Evolutionary conservation across 2,113 vertebrate genomes (phyloP).

Genomic region (Prionailurus viverrinus): DNA sequence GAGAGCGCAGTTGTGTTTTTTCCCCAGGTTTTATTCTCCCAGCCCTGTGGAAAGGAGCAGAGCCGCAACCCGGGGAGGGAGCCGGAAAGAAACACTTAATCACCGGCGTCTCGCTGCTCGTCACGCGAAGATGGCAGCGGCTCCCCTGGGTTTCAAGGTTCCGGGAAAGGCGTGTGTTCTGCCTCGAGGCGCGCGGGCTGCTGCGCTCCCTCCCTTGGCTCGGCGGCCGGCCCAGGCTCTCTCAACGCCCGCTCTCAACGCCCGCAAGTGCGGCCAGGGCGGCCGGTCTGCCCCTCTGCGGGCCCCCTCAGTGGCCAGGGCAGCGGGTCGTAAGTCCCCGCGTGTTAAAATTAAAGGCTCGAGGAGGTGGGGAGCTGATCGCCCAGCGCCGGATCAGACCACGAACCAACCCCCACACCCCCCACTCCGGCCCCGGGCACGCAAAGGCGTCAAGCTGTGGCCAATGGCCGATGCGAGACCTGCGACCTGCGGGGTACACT

Average conservation of each 20-base stretch:
- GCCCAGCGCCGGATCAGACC: neutral
- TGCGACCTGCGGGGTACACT: neutral
- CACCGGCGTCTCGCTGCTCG: constrained; percentile 79
- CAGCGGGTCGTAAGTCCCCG: neutral
- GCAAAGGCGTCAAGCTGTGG: neutral
- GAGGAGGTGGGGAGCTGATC: neutral
- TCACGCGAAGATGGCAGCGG: constrained; percentile 81
- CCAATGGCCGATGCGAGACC: neutral
- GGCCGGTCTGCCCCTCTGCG: neutral
- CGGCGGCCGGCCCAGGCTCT: neutral
- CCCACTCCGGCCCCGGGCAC: neutral
- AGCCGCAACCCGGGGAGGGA: constrained; percentile 69
- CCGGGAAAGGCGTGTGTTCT: constrained; percentile 81
- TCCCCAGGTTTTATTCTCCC: constrained; percentile 43
- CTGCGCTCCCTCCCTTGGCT: constrained; percentile 56
- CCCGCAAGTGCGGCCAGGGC: neutral
- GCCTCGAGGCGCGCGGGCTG: constrained; percentile 65
- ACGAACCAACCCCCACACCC: neutral
- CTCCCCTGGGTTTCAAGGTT: constrained; percentile 82
- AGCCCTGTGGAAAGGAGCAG: constrained; percentile 66
- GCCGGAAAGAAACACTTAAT: constrained; percentile 83
- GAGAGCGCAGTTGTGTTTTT: neutral
- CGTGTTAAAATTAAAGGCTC: neutral
- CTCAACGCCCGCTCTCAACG: neutral
- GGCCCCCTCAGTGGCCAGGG: neutral